These are phyloP conservation scores for Coranthus polyacanthus DNA, from an alignment of 2,797 vertebrate species.

Conservation along the genomic window DNA sequence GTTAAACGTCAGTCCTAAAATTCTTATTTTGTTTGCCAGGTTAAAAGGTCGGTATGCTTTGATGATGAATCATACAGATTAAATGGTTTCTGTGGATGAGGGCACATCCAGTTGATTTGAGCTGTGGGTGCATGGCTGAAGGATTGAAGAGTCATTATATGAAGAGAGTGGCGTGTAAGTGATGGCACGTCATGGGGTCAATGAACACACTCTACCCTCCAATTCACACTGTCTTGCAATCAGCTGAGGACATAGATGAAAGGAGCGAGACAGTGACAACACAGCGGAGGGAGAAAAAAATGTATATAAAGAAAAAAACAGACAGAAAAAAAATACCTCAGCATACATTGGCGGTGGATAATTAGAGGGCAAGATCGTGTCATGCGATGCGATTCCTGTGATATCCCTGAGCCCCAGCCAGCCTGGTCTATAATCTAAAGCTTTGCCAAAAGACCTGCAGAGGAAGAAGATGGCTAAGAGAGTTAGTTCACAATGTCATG, in stretches of 20 bases:
- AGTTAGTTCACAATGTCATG: slow-evolving; percentile 55
- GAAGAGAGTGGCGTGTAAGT: slow-evolving; percentile 59
- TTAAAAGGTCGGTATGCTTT: too few relatives aligned
- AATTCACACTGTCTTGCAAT: slow-evolving; percentile 67
- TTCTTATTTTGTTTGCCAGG: too few relatives aligned
- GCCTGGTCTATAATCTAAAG: slow-evolving; percentile 80
- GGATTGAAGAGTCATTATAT: slow-evolving; percentile 44
- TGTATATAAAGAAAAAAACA: slow-evolving; percentile 54
- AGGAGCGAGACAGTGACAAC: slow-evolving; percentile 56
- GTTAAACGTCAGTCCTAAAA: too few relatives aligned
- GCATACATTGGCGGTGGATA: slow-evolving; percentile 75
- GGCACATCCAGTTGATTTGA: slow-evolving; percentile 16
- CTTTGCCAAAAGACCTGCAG: slow-evolving; percentile 42
- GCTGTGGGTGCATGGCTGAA: slow-evolving; percentile 32
- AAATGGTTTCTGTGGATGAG: slow-evolving; percentile 6
- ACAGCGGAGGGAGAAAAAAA: slow-evolving; percentile 45
- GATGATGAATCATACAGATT: too few relatives aligned
- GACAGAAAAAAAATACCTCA: slow-evolving; percentile 37
- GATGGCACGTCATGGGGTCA: slow-evolving; percentile 56
- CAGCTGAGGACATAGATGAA: slow-evolving; percentile 67
- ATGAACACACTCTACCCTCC: slow-evolving; percentile 58
- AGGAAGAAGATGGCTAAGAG: slow-evolving; percentile 33
- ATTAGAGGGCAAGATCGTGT: slow-evolving; percentile 84
- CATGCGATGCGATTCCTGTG: slow-evolving; percentile 80
- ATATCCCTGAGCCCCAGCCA: slow-evolving; percentile 74